Base-by-base conservation (phyloP, 2,797 vertebrate genomes). In the Heteromormyrus szaboi region DNA sequence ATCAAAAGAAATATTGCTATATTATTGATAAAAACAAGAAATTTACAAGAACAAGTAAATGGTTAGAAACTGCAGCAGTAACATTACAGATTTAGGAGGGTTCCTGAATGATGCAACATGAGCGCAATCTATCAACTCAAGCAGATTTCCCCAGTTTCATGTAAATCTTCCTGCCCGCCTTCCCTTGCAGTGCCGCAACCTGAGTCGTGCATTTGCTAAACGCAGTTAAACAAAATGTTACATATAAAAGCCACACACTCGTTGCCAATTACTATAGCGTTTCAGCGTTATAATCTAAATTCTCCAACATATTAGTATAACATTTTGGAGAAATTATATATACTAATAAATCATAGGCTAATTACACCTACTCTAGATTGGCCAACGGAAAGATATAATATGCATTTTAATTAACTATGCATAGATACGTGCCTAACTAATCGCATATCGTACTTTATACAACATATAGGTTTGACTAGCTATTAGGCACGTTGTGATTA, bases 21-120 rank as follows among this genome's bases (percentile, higher is more conserved):
- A 79, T 41, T 44, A 17, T 37, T 44, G 72, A 2, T 79, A n/a
- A 81, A 81, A 46, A 81, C 8, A 81, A 81, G 41, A 81, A 19
- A 81, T 81, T 81, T 46, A n/a, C 41, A 46, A 81, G 76, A 46
- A 81, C 37, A 81, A 22, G 76, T 81, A 46, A 81, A 81, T 44
- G 14, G 76, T 81, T 81, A n/a, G 76, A 81, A 46, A 46, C 4
- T 22, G 17, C 17, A 81, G 76, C 76, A 81, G 41, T 19, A 81
- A 46, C 17, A 22, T 22, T 46, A 46, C 44, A 44, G 76, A 7
- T 4, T 46, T n/a, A 46, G 76, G 72, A 79, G 33, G 33, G 8
- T 81, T 81, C 17, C 76, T 81, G 76, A 81, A 81, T 81, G 76
- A 81, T 81, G 76, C 41, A 81, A 81, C 41, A 46, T 81, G 76